Base-by-base conservation (phyloP, 2,113 vertebrate genomes). In the Stegostoma tigrinum region DNA sequence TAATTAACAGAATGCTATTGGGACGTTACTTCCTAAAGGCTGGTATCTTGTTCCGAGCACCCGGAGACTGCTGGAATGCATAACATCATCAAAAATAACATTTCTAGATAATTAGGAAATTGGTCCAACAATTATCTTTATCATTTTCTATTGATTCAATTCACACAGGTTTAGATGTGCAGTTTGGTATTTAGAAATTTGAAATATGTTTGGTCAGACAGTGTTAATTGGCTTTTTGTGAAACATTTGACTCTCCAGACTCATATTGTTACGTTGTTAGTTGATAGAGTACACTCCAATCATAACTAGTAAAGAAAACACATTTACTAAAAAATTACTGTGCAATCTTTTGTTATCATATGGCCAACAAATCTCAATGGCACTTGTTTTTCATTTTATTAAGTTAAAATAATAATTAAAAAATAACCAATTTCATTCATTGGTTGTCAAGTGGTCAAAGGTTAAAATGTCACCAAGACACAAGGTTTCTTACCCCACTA, bases 21-120 rank as follows among this genome's bases (percentile, higher is more conserved):
- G 90, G 61, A 94, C 66, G 66, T 70, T 94, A 94, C 64, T 94
- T 94, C 66, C 64, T 23, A 94, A 94, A 94, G 91, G 3, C 61
- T 93, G 61, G 30, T 64, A 61, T 42, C 91, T 94, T 94, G n/a
- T 27, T 38, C 91, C 68, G 38, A 24, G n/a, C 68, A 67, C 34
- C 64, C 91, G 21, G n/a, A 45, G 38, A 38, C 66, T 94, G n/a
- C 42, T 90, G 52, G 38, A 68, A 45, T 70, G 45, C 38, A 94
- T 66, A 94, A 42, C 24, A 68, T 45, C 38, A 94, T 70, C 64
- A 68, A 66, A 24, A 89, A 42, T 5, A 68, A 45, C 91, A 93
- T 42, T 23, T 94, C 91, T 42, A 68, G n/a, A 68, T 38, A 94
- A 68, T 27, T 38, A 38, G 66, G n/a, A 94, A 70, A 70, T 5